phyloP scores from a whole-genome alignment of 1,140 invertebrate genomes.

The Papilio aristodemus region DNA sequence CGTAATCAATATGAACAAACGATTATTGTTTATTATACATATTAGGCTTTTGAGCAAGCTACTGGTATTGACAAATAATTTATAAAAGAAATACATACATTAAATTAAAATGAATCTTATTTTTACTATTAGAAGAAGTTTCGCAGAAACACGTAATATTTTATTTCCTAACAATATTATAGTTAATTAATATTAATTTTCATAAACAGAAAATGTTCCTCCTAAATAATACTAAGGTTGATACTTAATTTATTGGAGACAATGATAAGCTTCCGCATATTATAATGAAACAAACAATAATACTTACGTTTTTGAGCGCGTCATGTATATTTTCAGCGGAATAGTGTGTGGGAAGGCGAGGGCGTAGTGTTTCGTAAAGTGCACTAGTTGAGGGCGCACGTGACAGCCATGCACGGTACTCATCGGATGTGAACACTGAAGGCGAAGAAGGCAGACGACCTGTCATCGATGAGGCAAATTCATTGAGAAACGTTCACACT shows the following conservation, averaged over 20 bases:
- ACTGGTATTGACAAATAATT: too few species aligned
- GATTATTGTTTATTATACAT: too few species aligned
- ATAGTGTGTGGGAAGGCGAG: conserved; percentile 83
- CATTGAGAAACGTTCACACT: conserved; percentile 34
- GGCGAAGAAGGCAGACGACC: conserved; percentile 72
- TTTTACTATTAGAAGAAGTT: too few species aligned
- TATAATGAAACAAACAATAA: conserved; percentile 20
- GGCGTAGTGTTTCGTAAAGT: conserved; percentile 92
- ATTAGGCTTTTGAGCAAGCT: too few species aligned
- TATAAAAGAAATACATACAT: background rate
- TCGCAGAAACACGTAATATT: too few species aligned
- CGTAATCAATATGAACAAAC: too few species aligned
- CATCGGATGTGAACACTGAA: conserved; percentile 92
- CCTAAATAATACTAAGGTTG: background rate
- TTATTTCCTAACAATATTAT: too few species aligned
- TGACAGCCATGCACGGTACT: conserved; percentile 93
- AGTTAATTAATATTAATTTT: too few species aligned
- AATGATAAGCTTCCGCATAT: too few species aligned
- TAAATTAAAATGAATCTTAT: background rate
- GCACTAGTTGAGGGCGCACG: conserved; percentile 95
- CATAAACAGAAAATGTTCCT: background rate
- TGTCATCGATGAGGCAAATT: conserved; percentile 39
- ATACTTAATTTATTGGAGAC: too few species aligned
- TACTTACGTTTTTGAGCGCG: conserved; percentile 87
- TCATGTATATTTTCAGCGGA: conserved; percentile 94